Conservation (phyloP, 1,140 invertebrate species). For the Oryctes rhinoceros region DNA sequence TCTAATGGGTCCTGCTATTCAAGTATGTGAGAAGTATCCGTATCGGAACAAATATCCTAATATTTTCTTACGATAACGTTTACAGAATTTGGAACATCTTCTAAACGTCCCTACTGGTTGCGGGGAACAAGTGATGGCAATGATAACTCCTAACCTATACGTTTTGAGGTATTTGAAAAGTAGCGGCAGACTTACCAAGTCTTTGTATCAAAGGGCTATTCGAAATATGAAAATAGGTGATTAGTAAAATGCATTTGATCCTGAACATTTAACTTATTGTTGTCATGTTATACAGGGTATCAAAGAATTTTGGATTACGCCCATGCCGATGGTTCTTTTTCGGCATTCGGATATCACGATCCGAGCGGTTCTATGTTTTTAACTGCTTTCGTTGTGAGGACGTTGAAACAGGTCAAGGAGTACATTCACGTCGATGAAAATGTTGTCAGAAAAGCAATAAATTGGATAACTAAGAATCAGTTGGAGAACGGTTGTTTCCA, state of each 20-base stretch:
- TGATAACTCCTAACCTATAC: constrained; percentile 79
- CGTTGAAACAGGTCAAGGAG: constrained; percentile 70
- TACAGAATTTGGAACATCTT: constrained; percentile 65
- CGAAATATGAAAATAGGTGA: constrained; percentile 70
- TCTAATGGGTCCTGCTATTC: constrained; percentile 65
- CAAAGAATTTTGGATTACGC: constrained; percentile 77
- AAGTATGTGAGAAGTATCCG: not conserved
- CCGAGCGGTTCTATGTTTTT: constrained; percentile 75
- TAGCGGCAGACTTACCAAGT: constrained; percentile 61
- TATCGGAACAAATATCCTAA: not conserved
- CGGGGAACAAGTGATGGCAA: constrained; percentile 84
- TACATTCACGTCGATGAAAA: constrained; percentile 75
- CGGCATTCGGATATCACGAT: constrained; percentile 71
- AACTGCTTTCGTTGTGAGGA: constrained; percentile 81
- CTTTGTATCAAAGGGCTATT: constrained; percentile 67
- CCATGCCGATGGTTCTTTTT: constrained; percentile 79
- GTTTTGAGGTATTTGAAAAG: constrained; percentile 72
- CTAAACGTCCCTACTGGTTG: constrained; percentile 70
- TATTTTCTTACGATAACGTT: not conserved
- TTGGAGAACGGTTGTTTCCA: constrained; percentile 79
- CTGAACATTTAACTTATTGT: not conserved
- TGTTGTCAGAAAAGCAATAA: constrained; percentile 70
- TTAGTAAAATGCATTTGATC: not conserved
- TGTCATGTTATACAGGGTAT: constrained; percentile 60
- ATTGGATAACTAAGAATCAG: constrained; percentile 76